Base-by-base conservation (phyloP, 2,888 invertebrate species). In the Pherbina coryleti region DNA sequence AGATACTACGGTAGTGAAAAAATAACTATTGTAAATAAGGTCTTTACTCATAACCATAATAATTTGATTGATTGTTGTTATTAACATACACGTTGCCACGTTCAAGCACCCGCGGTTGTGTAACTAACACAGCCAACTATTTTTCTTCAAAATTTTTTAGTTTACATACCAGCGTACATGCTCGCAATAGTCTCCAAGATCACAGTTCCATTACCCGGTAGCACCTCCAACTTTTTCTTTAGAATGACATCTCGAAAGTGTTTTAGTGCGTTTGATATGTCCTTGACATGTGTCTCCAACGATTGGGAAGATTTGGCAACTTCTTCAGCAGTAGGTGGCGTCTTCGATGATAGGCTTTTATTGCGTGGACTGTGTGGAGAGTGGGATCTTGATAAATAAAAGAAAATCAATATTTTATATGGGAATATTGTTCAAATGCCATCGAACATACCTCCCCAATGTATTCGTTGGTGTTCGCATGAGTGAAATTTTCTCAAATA, bases 231-330 rank as follows among this genome's bases (percentile, higher is more conserved):
- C 90, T 96, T 97, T 90, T 96, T 94, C 91, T 97, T 97, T 79
- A 95, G 93, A 83, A 98, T 96, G 80, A 97, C 97, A 91, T 97
- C 97, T 85, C 95, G 93, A 90, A 98, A 96, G 91, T 97, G 97
- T 88, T 95, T 94, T 82, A 98, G 91, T 66, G 95, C 94, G 86
- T 94, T 92, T 86, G 94, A 93, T 78, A 95, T 93, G 90, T 93
- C 93, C 90, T 94, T 93, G 87, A 95, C 94, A 90, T 94, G 94
- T 85, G 92, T 92, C 90, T 95, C 94, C 84, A 95, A 91, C 86
- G 94, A 94, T 88, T 93, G 93, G 83, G 93, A 91, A 79, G 94
- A 94, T 86, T 92, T 93, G 79, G 92, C 92, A 83, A 91, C 90
- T 78, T 92, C 91, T 81, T 89, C 88, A 49, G 86, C 86, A 78